Conservation (phyloP, 2,888 invertebrate species). For the Ornithoptera alexandrae region DNA sequence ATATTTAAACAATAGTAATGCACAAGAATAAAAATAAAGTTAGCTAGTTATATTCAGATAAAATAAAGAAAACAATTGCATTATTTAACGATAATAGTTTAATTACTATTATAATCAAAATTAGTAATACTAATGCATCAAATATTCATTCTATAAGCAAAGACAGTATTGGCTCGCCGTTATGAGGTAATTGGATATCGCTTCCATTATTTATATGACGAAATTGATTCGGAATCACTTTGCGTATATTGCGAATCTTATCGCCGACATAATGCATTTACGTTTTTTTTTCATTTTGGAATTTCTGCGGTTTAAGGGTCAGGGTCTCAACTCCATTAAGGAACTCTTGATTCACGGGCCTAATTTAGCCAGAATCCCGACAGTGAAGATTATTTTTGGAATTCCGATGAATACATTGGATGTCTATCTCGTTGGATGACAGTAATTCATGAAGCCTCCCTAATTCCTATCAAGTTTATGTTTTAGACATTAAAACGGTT, state of each 20-base stretch:
- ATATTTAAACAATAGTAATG: too few species aligned
- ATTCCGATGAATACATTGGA: conserved; percentile 8
- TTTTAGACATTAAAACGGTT: too few species aligned
- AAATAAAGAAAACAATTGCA: too few species aligned
- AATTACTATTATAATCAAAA: too few species aligned
- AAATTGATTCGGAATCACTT: conserved; percentile 43
- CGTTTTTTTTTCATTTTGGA: conserved; percentile 40
- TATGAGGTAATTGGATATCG: conserved; percentile 18
- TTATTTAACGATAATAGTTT: too few species aligned
- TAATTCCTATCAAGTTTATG: too few species aligned
- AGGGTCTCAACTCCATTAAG: conserved; percentile 44
- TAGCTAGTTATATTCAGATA: too few species aligned
- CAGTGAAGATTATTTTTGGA: conserved; percentile 20
- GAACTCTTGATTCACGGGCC: conserved; percentile 40
- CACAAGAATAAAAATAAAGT: too few species aligned
- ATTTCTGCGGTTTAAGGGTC: conserved; percentile 34
- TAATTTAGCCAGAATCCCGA: conserved; percentile 34
- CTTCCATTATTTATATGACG: conserved; percentile 36
- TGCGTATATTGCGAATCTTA: conserved; percentile 50
- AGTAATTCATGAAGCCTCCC: not conserved
- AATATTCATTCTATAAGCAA: too few species aligned
- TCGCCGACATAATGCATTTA: conserved; percentile 47
- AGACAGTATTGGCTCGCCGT: not conserved
- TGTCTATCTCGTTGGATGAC: conserved; percentile 6
- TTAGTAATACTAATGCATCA: too few species aligned